phyloP scores from a whole-genome alignment of 2,888 invertebrate species.

The Schizaphis graminum region DNA sequence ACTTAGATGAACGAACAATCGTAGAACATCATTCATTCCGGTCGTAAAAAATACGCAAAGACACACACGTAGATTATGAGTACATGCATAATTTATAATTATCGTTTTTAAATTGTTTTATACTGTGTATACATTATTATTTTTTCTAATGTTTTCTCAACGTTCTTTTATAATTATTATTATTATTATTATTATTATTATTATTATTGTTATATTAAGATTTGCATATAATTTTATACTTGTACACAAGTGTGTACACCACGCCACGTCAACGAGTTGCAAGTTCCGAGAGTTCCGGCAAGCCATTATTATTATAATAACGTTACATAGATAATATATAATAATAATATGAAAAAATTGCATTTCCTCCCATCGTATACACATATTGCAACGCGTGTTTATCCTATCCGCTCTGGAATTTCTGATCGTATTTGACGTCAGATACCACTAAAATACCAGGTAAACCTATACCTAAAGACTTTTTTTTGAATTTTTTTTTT shows the following conservation, averaged over 20 bases:
- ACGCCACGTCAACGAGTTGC: background rate
- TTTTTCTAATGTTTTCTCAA: background rate
- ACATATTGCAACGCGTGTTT: background rate
- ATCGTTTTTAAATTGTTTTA: background rate
- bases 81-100: background rate
- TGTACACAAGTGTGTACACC: background rate
- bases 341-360: background rate
- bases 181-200: background rate
- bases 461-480: background rate
- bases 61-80: background rate
- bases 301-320: background rate
- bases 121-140: conserved; percentile 37
- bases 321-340: background rate
- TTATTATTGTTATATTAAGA: background rate
- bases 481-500: background rate
- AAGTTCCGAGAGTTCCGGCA: background rate
- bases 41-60: background rate
- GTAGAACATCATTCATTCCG: background rate
- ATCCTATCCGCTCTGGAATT: background rate
- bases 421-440: conserved; percentile 6
- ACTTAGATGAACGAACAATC: background rate
- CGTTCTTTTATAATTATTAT: background rate
- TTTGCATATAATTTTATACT: background rate
- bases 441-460: background rate
- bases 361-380: background rate